phyloP scores from a whole-genome alignment of 2,888 invertebrate species.

The Microctonus brassicae region DNA sequence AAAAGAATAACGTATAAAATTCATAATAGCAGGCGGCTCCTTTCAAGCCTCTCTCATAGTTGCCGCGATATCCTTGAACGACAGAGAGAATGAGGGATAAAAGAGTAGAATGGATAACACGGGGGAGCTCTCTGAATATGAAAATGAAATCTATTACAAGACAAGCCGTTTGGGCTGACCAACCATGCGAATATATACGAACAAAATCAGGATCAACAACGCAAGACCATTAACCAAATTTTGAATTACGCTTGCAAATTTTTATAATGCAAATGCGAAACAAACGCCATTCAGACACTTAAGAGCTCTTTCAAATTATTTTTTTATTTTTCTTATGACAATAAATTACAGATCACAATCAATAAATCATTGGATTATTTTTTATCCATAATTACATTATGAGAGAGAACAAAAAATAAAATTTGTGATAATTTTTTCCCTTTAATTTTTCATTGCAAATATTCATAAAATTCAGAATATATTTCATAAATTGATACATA shows the following conservation, averaged over 20 bases:
- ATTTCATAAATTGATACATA: not conserved
- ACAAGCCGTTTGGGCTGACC: not conserved
- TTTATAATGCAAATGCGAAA: slow-evolving; percentile 60
- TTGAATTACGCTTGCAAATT: slow-evolving; percentile 65
- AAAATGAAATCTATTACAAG: slow-evolving; percentile 60
- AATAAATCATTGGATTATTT: slow-evolving; percentile 66
- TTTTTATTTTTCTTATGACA: slow-evolving; percentile 53
- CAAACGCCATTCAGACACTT: too few relatives aligned
- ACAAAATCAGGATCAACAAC: slow-evolving; percentile 9
- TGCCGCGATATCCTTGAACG: slow-evolving; percentile 36
- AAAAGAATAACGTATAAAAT: slow-evolving; percentile 54
- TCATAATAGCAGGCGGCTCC: slow-evolving; percentile 55
- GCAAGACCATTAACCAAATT: slow-evolving; percentile 52
- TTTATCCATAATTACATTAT: too few relatives aligned
- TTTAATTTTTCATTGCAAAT: not conserved
- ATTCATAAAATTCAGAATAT: not conserved
- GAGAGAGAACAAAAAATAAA: too few relatives aligned
- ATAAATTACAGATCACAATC: slow-evolving; percentile 68
- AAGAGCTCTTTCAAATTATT: too few relatives aligned
- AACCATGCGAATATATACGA: not conserved
- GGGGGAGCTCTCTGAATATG: slow-evolving; percentile 47
- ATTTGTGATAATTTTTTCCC: too few relatives aligned
- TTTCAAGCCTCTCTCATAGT: slow-evolving; percentile 40
- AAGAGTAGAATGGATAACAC: slow-evolving; percentile 23
- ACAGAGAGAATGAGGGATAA: slow-evolving; percentile 2